Base-by-base conservation (phyloP, 1,140 invertebrate species). In the Brachionus calyciflorus region DNA sequence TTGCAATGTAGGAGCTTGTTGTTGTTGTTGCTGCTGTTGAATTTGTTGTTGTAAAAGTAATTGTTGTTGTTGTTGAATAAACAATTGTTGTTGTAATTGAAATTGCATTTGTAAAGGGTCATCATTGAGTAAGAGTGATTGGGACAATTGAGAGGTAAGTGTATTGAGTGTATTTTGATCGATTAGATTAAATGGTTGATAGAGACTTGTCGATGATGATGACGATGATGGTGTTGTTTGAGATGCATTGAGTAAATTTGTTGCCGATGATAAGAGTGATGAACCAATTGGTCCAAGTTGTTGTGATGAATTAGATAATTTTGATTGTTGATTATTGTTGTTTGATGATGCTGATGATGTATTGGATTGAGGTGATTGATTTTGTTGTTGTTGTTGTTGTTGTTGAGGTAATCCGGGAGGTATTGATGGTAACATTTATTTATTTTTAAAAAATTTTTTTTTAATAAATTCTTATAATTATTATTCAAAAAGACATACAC, bases 211-310 rank as follows among this genome's bases (percentile, higher is more conserved):
- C 9, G 33, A 37, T 5, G 33, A 37, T 5, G 33, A 5, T 37
- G 33, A 37, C 9, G 46, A 9, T 49, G 5, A n/a, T 12, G 69
- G 7, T 19, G 21, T 30, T 4, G 26, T 46, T 46, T 40, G 28
- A 17, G 26, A 14, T 17, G 44, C 41, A n/a, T 53, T 6, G 21
- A 51, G 48, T 21, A 51, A 26, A 28, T 30, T 73, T 17, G 48
- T 37, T 17, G 69, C 9, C 44, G 69, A 73, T 9, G 19, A 26
- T 33, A 55, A 40, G 12, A 73, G 24, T 7, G 69, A 73, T 26
- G 69, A 73, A 24, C 69, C 69, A 28, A 73, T 73, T 4, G 69
- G 69, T 14, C 69, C 69, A n/a, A 73, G 30, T 55, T 73, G 69
- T 7, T 24, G 26, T n/a, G 40, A 30, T 69, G 30, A 7, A 14